phyloP scores from a whole-genome alignment of 92 coral and sea anemone genomes.

The Chrysogorgia sp. region DNA sequence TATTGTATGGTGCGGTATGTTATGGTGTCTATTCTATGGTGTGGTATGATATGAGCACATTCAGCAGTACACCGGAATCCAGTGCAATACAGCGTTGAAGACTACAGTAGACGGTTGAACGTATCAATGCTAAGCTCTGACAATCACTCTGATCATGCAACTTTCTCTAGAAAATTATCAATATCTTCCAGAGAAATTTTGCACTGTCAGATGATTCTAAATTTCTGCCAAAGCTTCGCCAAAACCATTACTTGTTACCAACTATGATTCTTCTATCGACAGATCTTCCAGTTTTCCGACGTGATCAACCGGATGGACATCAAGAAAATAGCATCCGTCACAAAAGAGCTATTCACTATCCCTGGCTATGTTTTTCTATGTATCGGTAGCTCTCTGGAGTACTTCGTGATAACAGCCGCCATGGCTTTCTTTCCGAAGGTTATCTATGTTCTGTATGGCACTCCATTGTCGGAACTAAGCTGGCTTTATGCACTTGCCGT shows the following conservation, averaged over 20 bases:
- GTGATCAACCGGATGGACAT: slow-evolving; percentile 17
- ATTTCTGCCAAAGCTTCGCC: background rate
- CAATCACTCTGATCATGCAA: too few species aligned
- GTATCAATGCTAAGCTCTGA: too few species aligned
- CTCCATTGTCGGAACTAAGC: slow-evolving; percentile 30
- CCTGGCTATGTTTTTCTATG: slow-evolving; percentile 36
- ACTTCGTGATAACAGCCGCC: slow-evolving; percentile 62
- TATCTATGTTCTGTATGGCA: slow-evolving; percentile 52
- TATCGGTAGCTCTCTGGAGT: slow-evolving; percentile 57
- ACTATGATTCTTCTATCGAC: background rate
- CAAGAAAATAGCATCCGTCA: slow-evolving; percentile 5
- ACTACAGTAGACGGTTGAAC: too few species aligned
- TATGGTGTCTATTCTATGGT: too few species aligned
- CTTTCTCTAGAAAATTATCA: too few species aligned
- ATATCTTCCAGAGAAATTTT: background rate
- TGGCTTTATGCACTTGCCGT: slow-evolving; percentile 29
- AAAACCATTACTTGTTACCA: background rate
- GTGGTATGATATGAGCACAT: too few species aligned
- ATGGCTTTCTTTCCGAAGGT: slow-evolving; percentile 85
- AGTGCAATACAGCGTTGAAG: too few species aligned
- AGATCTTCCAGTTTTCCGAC: slow-evolving; percentile 23
- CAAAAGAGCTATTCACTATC: slow-evolving; percentile 16
- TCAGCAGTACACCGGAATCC: too few species aligned
- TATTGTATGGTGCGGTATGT: too few species aligned
- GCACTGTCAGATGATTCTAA: slow-evolving; percentile 2